Evolutionary conservation across 2,888 invertebrate species (phyloP).

Genomic region (Taenaris catops): DNA sequence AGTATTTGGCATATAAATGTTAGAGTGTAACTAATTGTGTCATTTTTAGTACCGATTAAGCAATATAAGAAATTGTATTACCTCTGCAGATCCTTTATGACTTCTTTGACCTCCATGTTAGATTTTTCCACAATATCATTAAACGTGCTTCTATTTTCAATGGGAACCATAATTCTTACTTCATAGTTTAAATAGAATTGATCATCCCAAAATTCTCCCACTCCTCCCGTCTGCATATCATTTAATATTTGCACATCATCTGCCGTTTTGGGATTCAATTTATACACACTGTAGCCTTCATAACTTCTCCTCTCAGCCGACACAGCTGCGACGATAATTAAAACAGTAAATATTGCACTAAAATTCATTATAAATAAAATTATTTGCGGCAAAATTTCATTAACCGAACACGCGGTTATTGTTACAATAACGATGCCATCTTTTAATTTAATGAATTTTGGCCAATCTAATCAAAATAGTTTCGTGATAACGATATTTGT

Average conservation of each 20-base stretch:
- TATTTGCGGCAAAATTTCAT: constrained; percentile 9
- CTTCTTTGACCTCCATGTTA: constrained; percentile 33
- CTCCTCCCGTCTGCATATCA: constrained; percentile 50
- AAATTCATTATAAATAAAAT: constrained; percentile 32
- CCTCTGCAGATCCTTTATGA: constrained; percentile 52
- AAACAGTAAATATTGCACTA: constrained; percentile 25
- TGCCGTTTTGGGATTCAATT: constrained; percentile 65
- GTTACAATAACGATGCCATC: constrained; percentile 4
- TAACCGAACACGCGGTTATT: constrained; percentile 7
- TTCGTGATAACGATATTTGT: constrained; percentile 13
- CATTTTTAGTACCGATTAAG: too few species aligned
- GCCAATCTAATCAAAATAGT: constrained; percentile 23
- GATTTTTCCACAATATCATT: constrained; percentile 26
- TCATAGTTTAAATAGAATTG: constrained; percentile 45
- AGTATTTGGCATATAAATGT: too few species aligned
- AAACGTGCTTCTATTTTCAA: constrained; percentile 36
- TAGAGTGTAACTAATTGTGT: too few species aligned
- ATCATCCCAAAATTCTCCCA: constrained; percentile 57
- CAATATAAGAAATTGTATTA: constrained; percentile 28
- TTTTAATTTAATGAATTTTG: constrained; percentile 8
- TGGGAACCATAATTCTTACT: constrained; percentile 49
- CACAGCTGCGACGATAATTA: constrained; percentile 24
- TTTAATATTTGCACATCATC: constrained; percentile 66
- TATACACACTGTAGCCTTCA: constrained; percentile 80
- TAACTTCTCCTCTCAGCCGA: constrained; percentile 46